A percentile compares a stretch with the other conserved stretches of the same genome.
Evolutionary conservation across 1,140 invertebrate species (phyloP).

Genomic region (Diorhabda sublineata): DNA sequence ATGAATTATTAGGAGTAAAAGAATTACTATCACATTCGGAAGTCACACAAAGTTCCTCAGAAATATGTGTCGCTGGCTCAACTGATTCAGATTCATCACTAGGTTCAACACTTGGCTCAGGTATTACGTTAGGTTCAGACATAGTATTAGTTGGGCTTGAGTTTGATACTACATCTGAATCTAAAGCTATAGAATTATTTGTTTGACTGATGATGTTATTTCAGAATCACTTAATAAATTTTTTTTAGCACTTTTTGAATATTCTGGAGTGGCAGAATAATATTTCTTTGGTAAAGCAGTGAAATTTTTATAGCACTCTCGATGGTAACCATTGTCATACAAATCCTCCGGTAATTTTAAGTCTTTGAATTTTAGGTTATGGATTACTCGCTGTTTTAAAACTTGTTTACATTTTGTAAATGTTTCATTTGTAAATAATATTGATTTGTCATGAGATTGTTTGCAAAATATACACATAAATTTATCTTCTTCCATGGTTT

Average conservation of each 20-base stretch:
- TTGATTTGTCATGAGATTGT: slow-evolving; percentile 21
- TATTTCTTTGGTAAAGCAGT: not conserved
- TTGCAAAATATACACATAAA: slow-evolving; percentile 28
- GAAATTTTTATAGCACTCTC: no score
- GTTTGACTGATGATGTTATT: slow-evolving; percentile 6
- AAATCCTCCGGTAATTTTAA: slow-evolving; percentile 28
- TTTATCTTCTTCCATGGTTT: slow-evolving; percentile 10
- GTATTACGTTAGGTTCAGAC: no score
- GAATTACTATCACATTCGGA: slow-evolving; percentile 13
- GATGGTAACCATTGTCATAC: not conserved
- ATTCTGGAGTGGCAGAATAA: slow-evolving; percentile 12
- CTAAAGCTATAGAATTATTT: no score
- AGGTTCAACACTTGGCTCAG: no score
- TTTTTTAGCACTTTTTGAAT: slow-evolving; percentile 3
- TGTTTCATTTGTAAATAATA: slow-evolving; percentile 25
- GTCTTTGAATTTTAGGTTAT: slow-evolving; percentile 18
- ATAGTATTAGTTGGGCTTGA: no score
- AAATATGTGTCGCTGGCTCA: slow-evolving; percentile 19
- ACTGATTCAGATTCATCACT: slow-evolving; percentile 10
- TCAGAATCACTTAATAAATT: slow-evolving; percentile 10
- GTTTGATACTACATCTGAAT: no score
- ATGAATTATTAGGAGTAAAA: slow-evolving; percentile 9
- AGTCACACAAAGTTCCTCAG: slow-evolving; percentile 14
- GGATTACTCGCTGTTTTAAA: slow-evolving; percentile 20
- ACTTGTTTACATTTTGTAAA: slow-evolving; percentile 25